A percentile compares a stretch with the other conserved stretches of the same genome.
phyloP scores from a whole-genome alignment of 1,140 invertebrate species.

The Argopecten irradians region DNA sequence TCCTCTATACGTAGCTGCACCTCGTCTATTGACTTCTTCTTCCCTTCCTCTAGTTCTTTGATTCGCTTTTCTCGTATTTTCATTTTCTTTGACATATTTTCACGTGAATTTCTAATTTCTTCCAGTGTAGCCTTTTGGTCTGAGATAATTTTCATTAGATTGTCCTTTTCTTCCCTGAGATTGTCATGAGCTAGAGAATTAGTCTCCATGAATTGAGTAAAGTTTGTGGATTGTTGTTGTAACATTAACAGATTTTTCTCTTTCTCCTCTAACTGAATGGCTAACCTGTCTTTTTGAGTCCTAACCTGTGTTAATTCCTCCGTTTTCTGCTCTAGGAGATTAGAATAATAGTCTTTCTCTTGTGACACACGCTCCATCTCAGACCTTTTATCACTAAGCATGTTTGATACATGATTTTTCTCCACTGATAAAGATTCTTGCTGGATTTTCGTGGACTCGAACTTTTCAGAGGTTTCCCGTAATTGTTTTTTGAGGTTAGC shows the following conservation, averaged over 20 bases:
- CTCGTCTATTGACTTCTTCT: slow-evolving; percentile 59
- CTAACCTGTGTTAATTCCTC: slow-evolving; percentile 63
- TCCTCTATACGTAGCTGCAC: slow-evolving; percentile 58
- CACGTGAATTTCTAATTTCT: slow-evolving; percentile 62
- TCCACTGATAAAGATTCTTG: slow-evolving; percentile 54
- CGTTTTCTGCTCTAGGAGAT: slow-evolving; percentile 64
- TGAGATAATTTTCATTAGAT: slow-evolving; percentile 56
- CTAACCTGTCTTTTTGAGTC: slow-evolving; percentile 62
- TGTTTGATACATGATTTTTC: slow-evolving; percentile 59
- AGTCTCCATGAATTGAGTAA: slow-evolving; percentile 65
- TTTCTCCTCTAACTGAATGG: slow-evolving; percentile 70
- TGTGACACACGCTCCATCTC: slow-evolving; percentile 64
- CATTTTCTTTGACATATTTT: slow-evolving; percentile 67
- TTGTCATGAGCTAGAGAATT: slow-evolving; percentile 62
- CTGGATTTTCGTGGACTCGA: slow-evolving; percentile 54
- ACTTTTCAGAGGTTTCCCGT: slow-evolving; percentile 52
- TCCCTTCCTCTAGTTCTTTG: slow-evolving; percentile 67
- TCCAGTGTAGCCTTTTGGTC: slow-evolving; percentile 65
- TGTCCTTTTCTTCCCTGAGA: slow-evolving; percentile 69
- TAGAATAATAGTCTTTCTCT: slow-evolving; percentile 68
- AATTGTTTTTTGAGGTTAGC: slow-evolving; percentile 55
- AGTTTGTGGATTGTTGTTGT: slow-evolving; percentile 64
- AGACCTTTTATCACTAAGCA: slow-evolving; percentile 61
- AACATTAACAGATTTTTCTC: slow-evolving; percentile 67
- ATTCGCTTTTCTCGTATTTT: slow-evolving; percentile 67